Conservation (phyloP, 1,140 invertebrate genomes). For the Oedothorax gibbosus region DNA sequence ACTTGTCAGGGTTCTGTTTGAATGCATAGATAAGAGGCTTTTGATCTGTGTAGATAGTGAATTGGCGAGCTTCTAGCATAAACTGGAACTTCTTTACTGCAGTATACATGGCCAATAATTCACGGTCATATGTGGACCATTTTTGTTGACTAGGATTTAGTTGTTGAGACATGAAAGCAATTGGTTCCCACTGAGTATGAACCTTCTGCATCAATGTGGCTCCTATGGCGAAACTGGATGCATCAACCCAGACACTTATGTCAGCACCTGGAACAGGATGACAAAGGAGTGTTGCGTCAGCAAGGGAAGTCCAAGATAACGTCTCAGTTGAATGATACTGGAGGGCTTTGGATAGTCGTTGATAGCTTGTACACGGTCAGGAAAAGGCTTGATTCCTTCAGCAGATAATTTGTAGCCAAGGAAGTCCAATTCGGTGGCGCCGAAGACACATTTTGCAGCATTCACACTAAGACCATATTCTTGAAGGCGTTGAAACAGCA, state of each 20-base stretch:
- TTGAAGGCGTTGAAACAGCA: too few relatives aligned
- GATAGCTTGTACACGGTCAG: slow-evolving; percentile 66
- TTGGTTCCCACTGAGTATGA: slow-evolving; percentile 7
- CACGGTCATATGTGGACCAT: slow-evolving; percentile 61
- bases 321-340: slow-evolving; percentile 61
- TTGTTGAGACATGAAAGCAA: slow-evolving; percentile 56
- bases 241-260: too few relatives aligned
- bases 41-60: slow-evolving; percentile 65
- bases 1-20: slow-evolving; percentile 49
- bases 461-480: slow-evolving; percentile 64
- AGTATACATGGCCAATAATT: slow-evolving; percentile 63
- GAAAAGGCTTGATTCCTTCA: slow-evolving; percentile 50
- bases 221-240: neutral
- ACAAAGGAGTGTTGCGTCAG: too few relatives aligned
- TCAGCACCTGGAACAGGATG: neutral
- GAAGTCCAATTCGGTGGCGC: too few relatives aligned
- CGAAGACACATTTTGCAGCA: slow-evolving; percentile 63
- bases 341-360: slow-evolving; percentile 73
- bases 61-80: slow-evolving; percentile 64
- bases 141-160: slow-evolving; percentile 48
- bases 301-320: too few relatives aligned
- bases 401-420: slow-evolving; percentile 55
- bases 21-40: slow-evolving; percentile 64
- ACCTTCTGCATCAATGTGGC: slow-evolving; percentile 4
- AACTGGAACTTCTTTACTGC: slow-evolving; percentile 64